Percentiles rank a stretch among this genome's conserved stretches.
These are phyloP conservation scores for Onychostruthus taczanowskii DNA, from an alignment of 2,113 vertebrate species.

Conservation along the genomic window DNA sequence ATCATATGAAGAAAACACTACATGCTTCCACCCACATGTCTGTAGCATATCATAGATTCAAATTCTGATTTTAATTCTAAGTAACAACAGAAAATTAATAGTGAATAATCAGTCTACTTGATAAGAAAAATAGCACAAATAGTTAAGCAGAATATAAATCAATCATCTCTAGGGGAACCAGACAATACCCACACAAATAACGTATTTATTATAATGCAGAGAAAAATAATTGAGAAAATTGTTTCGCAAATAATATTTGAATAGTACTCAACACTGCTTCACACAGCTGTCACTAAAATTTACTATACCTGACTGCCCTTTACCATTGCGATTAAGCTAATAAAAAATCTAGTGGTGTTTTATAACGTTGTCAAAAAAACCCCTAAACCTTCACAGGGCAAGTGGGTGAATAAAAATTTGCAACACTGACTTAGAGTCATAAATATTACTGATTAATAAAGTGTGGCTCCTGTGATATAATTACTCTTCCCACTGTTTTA, in stretches of 20 bases:
- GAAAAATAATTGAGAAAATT: background rate
- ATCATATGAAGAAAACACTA: accelerated
- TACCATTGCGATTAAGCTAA: background rate
- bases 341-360: slow-evolving; percentile 1
- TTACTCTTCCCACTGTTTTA: background rate
- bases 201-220: background rate
- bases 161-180: background rate
- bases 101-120: background rate
- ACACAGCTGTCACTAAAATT: slow-evolving; percentile 3
- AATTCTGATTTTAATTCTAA: background rate
- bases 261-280: background rate
- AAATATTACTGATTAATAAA: slow-evolving; percentile 38
- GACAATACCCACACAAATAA: background rate
- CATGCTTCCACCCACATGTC: background rate
- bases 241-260: background rate
- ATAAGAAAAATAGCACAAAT: background rate
- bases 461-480: background rate
- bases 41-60: background rate
- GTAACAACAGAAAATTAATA: background rate
- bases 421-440: background rate
- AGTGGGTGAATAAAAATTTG: slow-evolving; percentile 14
- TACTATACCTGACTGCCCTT: background rate
- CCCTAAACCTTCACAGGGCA: background rate
- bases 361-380: background rate
- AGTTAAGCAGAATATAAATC: background rate